A percentile compares a stretch with the other conserved stretches of the same genome.
Evolutionary conservation across 2,113 vertebrate species (phyloP).

Genomic region (Pseudopipra pipra): DNA sequence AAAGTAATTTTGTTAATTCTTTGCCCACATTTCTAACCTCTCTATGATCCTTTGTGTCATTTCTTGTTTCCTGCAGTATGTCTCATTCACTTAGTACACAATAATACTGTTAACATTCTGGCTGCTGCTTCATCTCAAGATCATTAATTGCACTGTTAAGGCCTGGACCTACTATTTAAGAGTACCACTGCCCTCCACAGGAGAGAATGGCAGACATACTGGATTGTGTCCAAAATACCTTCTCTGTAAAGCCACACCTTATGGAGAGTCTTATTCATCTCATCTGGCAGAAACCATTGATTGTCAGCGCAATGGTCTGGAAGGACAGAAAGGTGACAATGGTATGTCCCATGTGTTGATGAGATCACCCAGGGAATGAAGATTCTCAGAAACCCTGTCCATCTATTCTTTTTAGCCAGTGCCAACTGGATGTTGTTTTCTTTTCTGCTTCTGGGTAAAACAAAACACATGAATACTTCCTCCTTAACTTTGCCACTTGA

Average conservation of each 20-base stretch:
- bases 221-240: background rate
- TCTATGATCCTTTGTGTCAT: background rate
- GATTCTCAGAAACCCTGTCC: background rate
- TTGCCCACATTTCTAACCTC: background rate
- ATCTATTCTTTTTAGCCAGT: background rate
- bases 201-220: background rate
- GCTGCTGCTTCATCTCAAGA: constrained; percentile 12
- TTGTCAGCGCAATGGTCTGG: background rate
- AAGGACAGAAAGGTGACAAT: background rate
- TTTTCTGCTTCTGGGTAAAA: background rate
- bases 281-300: background rate
- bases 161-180: constrained; percentile 1
- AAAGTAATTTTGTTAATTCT: background rate
- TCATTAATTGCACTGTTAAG: constrained; percentile 11
- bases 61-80: background rate
- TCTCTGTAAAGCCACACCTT: background rate
- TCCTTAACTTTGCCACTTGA: background rate
- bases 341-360: background rate
- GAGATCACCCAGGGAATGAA: background rate
- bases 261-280: background rate
- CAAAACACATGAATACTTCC: background rate
- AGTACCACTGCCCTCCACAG: constrained; percentile 55
- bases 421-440: background rate
- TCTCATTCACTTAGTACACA: background rate
- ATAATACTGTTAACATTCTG: background rate